Conservation (phyloP, 92 coral and sea anemone species). For the Galaxea fascicularis region DNA sequence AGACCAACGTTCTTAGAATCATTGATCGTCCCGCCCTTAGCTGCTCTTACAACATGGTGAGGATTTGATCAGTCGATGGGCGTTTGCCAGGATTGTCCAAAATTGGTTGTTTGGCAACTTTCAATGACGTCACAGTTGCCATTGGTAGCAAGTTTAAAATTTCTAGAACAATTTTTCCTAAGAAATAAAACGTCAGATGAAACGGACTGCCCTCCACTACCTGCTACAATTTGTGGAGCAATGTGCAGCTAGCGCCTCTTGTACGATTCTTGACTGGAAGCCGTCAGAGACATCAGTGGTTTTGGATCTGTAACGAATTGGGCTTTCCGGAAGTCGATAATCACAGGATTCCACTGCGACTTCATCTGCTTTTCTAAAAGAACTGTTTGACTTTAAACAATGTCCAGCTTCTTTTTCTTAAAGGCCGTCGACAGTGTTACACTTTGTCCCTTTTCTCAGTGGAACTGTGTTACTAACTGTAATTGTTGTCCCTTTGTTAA, state of each 20-base stretch:
- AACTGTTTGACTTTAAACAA: background rate
- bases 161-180: background rate
- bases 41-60: too few species aligned
- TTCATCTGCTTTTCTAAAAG: background rate
- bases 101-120: background rate
- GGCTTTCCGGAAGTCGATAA: background rate
- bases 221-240: background rate
- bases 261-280: background rate
- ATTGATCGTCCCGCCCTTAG: too few species aligned
- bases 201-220: background rate
- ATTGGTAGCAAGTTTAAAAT: conserved; percentile 21
- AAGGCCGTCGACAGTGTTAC: background rate
- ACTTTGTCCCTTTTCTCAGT: background rate
- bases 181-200: background rate
- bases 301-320: background rate
- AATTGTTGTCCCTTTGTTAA: background rate
- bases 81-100: background rate
- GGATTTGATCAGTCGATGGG: too few species aligned
- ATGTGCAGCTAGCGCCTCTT: background rate
- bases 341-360: background rate
- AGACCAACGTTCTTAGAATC: too few species aligned
- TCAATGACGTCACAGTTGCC: conserved; percentile 4
- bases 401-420: background rate
- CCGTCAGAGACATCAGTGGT: background rate
- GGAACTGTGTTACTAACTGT: background rate